Base-by-base conservation (phyloP, 2,888 invertebrate species). In the Falcaria lacertinaria region DNA sequence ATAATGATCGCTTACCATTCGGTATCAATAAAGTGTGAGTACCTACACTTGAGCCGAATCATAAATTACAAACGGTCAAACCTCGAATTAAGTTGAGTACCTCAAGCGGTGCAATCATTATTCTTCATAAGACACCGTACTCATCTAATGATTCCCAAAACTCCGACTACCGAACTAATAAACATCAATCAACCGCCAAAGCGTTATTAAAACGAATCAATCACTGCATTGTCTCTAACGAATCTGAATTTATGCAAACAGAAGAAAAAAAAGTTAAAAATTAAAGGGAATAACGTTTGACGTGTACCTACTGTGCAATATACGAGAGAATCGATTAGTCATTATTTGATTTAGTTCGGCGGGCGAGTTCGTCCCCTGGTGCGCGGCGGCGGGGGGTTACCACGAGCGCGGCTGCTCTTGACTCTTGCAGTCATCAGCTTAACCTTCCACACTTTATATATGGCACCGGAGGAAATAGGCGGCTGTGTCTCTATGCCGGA, bases 261-360 rank as follows among this genome's bases (percentile, higher is more conserved):
- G 71, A 75, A 76, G 69, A 79, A 83, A 75, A 78, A 70, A 80
- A 69, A 73, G 75, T 80, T 77, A 79, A 85, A 85, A 86, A 85
- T 84, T 84, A 82, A 86, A 78, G 78, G 78, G 83, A 82, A 87
- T 82, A 84, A 76, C 80, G 71, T 86, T 86, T 88, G 88, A 88
- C 86, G 87, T 89, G 84, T 85, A 87, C 87, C 89, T 89, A 88
- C 89, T 87, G 89, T 89, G 87, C 88, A 88, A 89, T 89, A 85
- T 86, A 80, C 80, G 83, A 76, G 69, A 79, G 76, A 88, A 83
- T 81, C 89, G 87, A 89, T 89, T 89, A 87, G 89, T 89, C 89
- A 89, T 87, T 89, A 87, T 89, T 88, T 89, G 89, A 88, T 88
- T 89, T 89, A 88, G 89, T 88, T 84, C 84, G 82, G 80, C 80